phyloP scores from a whole-genome alignment of 1,140 invertebrate species.

The Aphelenchoides besseyi region DNA sequence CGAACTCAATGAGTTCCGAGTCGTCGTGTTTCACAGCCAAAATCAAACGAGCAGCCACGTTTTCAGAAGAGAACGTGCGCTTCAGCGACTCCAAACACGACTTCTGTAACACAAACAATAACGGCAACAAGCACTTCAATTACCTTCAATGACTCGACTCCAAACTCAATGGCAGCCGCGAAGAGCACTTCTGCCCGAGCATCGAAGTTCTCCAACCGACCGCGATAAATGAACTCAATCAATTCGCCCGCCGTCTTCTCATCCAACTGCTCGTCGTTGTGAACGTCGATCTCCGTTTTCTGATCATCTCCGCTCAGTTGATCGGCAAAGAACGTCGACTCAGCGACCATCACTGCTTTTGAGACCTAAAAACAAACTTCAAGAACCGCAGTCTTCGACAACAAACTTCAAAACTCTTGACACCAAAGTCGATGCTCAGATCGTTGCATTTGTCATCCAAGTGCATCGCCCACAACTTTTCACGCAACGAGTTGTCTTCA shows the following conservation, averaged over 20 bases:
- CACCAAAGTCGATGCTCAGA: constrained; percentile 75
- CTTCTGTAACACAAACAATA: neutral
- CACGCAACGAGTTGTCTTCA: constrained; percentile 2
- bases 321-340: neutral
- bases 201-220: neutral
- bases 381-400: constrained; percentile 13
- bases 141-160: neutral
- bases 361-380: constrained; percentile 21
- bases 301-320: neutral
- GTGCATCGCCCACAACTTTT: constrained; percentile 3
- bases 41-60: neutral
- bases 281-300: neutral
- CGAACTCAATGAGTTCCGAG: neutral
- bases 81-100: neutral
- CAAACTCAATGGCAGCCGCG: neutral
- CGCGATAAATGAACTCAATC: neutral
- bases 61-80: neutral
- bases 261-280: neutral
- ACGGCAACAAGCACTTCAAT: neutral
- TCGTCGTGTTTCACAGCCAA: neutral
- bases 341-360: neutral
- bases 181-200: neutral
- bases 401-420: neutral
- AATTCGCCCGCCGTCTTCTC: neutral
- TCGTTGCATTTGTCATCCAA: constrained; percentile 69